Evolutionary conservation across 2,797 vertebrate species (phyloP).

Genomic region (Salmo trutta): DNA sequence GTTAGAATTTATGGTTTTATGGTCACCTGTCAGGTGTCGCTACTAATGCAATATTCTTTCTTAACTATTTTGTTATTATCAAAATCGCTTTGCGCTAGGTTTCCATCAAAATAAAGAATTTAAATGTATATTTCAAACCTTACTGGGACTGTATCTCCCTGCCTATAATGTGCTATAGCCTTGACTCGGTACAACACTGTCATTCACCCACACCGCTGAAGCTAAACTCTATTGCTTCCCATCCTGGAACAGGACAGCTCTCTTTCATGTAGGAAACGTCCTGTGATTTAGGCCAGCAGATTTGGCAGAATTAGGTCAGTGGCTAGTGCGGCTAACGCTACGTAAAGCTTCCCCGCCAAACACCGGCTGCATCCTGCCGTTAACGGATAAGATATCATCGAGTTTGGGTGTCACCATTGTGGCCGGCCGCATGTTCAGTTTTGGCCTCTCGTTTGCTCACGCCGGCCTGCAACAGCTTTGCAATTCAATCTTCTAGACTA

Average conservation of each 20-base stretch:
- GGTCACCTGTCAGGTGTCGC: not conserved
- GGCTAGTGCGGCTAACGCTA: constrained; percentile 51
- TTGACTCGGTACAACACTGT: not conserved
- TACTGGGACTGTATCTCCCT: not conserved
- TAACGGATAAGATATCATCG: constrained; percentile 32
- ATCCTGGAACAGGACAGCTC: constrained; percentile 36
- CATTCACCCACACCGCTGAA: constrained; percentile 36
- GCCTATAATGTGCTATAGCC: not conserved
- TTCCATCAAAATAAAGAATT: not conserved
- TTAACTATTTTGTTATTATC: not conserved
- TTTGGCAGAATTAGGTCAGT: constrained; percentile 78
- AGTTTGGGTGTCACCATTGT: constrained; percentile 12
- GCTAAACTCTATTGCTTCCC: constrained; percentile 52
- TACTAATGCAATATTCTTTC: not conserved
- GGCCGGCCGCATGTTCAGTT: constrained; percentile 20
- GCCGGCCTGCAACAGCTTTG: not conserved
- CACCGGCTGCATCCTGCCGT: constrained; percentile 49
- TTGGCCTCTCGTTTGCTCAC: not conserved
- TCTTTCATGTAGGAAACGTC: constrained; percentile 68
- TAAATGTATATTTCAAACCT: not conserved
- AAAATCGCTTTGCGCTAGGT: not conserved
- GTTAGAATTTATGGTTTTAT: not conserved
- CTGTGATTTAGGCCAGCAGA: constrained; percentile 73
- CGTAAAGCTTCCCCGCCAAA: constrained; percentile 53
- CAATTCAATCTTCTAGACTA: constrained; percentile 14